phyloP scores from a whole-genome alignment of 2,797 vertebrate species.

The Microtus obscurus region DNA sequence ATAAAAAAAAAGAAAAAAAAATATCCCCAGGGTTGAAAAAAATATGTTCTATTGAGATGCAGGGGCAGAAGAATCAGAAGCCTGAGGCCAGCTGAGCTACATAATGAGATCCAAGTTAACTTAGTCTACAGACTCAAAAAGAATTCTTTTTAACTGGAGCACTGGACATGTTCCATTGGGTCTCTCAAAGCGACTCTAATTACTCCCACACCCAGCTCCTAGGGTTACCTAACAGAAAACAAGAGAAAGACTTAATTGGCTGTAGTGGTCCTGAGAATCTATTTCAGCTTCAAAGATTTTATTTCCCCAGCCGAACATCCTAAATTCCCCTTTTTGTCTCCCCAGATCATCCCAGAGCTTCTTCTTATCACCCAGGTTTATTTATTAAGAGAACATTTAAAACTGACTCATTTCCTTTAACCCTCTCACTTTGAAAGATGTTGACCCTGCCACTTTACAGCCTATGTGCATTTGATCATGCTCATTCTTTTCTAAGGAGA shows the following conservation, averaged over 20 bases:
- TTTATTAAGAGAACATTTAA: constrained; percentile 21
- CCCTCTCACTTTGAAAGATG: background rate
- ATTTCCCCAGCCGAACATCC: constrained; percentile 5
- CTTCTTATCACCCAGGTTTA: constrained; percentile 2
- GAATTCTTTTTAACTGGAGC: background rate
- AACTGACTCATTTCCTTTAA: constrained; percentile 13
- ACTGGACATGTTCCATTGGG: background rate
- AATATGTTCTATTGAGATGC: background rate
- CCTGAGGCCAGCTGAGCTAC: background rate
- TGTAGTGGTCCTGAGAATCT: background rate
- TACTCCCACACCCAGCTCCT: background rate
- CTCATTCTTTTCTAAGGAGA: constrained; percentile 14
- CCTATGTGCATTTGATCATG: background rate
- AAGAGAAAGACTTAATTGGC: background rate
- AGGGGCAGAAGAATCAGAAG: background rate
- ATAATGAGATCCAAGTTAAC: background rate
- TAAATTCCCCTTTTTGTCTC: background rate
- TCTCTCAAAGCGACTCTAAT: constrained; percentile 43
- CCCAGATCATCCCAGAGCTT: background rate
- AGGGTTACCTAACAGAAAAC: constrained; percentile 22
- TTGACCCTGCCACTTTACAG: background rate
- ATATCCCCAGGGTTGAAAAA: constrained; percentile 38
- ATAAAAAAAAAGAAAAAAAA: too few relatives aligned
- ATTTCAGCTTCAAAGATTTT: constrained; percentile 24
- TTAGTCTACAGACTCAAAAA: background rate